Evolutionary conservation across 1,140 invertebrate genomes (phyloP).

Genomic region (Panagrolaimus sp.): DNA sequence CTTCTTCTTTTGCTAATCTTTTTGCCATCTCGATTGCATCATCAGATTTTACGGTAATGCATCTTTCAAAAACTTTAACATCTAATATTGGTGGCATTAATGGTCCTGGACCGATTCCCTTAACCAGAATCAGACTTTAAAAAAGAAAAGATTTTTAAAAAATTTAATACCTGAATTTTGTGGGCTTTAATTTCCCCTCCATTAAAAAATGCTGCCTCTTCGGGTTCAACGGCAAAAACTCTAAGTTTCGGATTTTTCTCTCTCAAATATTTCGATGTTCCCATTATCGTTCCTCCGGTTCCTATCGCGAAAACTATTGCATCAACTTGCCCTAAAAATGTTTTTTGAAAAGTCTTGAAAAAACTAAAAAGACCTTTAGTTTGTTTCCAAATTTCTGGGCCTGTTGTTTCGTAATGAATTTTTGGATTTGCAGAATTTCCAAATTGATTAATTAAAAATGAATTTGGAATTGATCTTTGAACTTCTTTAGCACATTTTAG

Average conservation of each 20-base stretch:
- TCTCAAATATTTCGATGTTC: background rate
- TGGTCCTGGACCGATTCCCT: slow-evolving; percentile 49
- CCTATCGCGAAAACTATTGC: slow-evolving; percentile 14
- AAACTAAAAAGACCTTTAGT: too few relatives aligned
- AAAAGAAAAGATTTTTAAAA: too few relatives aligned
- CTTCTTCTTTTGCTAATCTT: slow-evolving; percentile 45
- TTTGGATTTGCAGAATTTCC: slow-evolving; percentile 40
- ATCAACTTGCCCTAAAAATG: too few relatives aligned
- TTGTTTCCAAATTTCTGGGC: slow-evolving; percentile 49
- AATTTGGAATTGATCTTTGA: background rate
- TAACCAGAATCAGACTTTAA: too few relatives aligned
- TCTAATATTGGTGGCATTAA: slow-evolving; percentile 46
- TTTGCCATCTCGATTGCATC: slow-evolving; percentile 53
- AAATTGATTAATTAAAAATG: slow-evolving; percentile 19
- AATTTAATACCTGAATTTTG: slow-evolving; percentile 47
- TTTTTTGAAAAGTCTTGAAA: too few relatives aligned
- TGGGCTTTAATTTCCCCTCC: slow-evolving; percentile 25
- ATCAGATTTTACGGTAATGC: slow-evolving; percentile 48
- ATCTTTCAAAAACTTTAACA: slow-evolving; percentile 38
- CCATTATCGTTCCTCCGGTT: slow-evolving; percentile 15
- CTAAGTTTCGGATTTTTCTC: slow-evolving; percentile 15
- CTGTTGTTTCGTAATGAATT: slow-evolving; percentile 44
- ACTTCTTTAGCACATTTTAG: slow-evolving; percentile 1
- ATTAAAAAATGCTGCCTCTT: slow-evolving; percentile 9
- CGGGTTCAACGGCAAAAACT: slow-evolving; percentile 13